A percentile compares a stretch with the other conserved stretches of the same genome.
These are phyloP conservation scores for Agrotis clavis DNA, from an alignment of 2,888 invertebrate genomes.

Conservation along the genomic window DNA sequence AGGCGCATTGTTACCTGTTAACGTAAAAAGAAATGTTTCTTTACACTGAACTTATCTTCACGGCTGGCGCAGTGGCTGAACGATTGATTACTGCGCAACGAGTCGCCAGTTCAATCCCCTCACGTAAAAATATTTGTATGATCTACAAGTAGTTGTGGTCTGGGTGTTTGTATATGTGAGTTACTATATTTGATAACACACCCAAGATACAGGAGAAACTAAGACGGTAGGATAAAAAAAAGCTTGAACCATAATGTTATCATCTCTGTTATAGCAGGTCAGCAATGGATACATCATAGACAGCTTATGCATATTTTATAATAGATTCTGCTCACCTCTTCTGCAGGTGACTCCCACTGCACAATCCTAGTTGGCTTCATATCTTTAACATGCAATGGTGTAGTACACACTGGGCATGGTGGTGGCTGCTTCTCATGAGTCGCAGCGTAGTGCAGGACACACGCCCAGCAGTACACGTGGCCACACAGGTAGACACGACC, in stretches of 20 bases:
- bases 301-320: neutral
- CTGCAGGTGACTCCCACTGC: constrained; percentile 83
- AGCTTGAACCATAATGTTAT: neutral
- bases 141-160: no score
- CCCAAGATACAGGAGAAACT: no score
- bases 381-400: constrained; percentile 94
- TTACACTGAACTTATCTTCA: neutral
- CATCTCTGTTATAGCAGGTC: neutral
- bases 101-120: no score
- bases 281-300: neutral
- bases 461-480: constrained; percentile 99
- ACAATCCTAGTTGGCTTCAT: constrained; percentile 93
- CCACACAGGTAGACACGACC: constrained; percentile 98
- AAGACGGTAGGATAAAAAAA: no score
- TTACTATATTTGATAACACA: no score
- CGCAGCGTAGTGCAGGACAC: constrained; percentile 97
- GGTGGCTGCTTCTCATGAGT: constrained; percentile 95
- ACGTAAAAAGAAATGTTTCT: constrained; percentile 5
- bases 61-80: no score
- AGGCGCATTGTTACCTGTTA: constrained; percentile 93
- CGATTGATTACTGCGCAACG: no score
- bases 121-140: no score
- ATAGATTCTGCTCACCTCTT: constrained; percentile 75
- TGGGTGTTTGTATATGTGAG: no score
- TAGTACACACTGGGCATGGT: constrained; percentile 97